A percentile compares a stretch with the other conserved stretches of the same genome.
phyloP scores from a whole-genome alignment of 2,888 invertebrate genomes.

The Torymus auratus region DNA sequence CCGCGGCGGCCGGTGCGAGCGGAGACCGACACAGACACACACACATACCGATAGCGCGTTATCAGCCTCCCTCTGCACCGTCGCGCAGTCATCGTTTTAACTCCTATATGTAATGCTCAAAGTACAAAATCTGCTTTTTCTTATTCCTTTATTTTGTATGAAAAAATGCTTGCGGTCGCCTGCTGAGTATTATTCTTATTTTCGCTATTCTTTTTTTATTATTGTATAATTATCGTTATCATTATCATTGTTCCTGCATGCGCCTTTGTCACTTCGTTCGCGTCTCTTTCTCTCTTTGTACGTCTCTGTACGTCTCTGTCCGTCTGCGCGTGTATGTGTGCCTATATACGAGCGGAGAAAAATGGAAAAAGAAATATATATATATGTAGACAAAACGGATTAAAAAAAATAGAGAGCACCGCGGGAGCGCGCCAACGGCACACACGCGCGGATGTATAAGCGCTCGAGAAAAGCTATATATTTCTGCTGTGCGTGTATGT shows the following conservation, averaged over 20 bases:
- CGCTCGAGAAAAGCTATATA: no score
- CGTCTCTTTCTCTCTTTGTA: constrained; percentile 34
- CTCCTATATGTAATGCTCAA: constrained; percentile 24
- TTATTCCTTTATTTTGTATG: no score
- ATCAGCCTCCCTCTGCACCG: constrained; percentile 56
- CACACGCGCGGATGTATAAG: not conserved
- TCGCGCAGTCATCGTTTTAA: constrained; percentile 62
- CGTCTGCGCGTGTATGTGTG: constrained; percentile 10
- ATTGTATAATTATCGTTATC: no score
- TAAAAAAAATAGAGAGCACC: not conserved
- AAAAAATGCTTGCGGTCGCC: constrained; percentile 12
- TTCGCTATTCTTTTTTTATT: constrained; percentile 37
- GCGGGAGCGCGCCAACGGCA: not conserved
- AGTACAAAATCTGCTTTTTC: constrained; percentile 27
- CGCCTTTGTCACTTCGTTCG: constrained; percentile 37
- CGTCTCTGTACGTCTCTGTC: not conserved
- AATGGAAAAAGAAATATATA: not conserved
- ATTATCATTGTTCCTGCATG: no score
- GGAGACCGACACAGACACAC: not conserved
- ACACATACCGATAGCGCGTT: not conserved
- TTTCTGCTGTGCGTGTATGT: no score
- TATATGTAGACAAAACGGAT: no score
- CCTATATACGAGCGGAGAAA: constrained; percentile 28
- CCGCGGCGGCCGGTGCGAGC: constrained; percentile 40
- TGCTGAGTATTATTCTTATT: constrained; percentile 60